Evolutionary conservation across 64 coral and sea anemone species (phyloP), one percentile per base, ranked within the genome.

Genomic region (Actinia equina): DNA sequence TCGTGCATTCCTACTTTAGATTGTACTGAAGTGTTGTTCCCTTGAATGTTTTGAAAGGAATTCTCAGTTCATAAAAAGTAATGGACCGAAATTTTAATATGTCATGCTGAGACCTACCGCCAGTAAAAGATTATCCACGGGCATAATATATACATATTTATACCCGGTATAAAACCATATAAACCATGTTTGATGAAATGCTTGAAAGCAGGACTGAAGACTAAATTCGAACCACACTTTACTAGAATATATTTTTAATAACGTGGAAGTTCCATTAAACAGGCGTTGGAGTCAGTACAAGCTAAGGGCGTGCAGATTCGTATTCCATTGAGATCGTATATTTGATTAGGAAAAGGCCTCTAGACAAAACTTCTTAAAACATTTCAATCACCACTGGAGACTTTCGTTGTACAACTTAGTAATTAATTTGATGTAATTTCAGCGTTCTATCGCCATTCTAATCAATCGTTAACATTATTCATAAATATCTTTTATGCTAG

Each of bases 291-390:
- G 19, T n/a, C 6, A n/a, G n/a, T n/a, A n/a, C n/a, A n/a, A n/a
- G n/a, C n/a, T n/a, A 23, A 65, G 22, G 22, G 62, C 1, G 62
- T n/a, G 62, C 62, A 65, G n/a, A n/a, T 65, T 65, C 4, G 62
- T n/a, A n/a, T 7, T 7, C 5, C 9, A 65, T 65, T 65, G 4
- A 65, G 62, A 65, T 65, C 62, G 22, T 7, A 23, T 23, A 65
- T 20, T 65, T 65, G 62, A 65, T 65, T 65, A 65, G 4, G 9
- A 65, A 65, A 64, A 65, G 10, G 14, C 19, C 9, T 56, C 14
- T 65, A 65, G 62, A 65, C 62, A 65, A 65, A 65, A 65, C 62
- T 65, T 65, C 62, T 20, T 65, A 65, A n/a, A 65, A 65, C 62
- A 65, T 65, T 65, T 65, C 62, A 65, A 65, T 65, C 5, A 10